A percentile compares a stretch with the other conserved stretches of the same genome.
Conservation (phyloP, 2,888 invertebrate species). For the Folsomia manolachei region DNA sequence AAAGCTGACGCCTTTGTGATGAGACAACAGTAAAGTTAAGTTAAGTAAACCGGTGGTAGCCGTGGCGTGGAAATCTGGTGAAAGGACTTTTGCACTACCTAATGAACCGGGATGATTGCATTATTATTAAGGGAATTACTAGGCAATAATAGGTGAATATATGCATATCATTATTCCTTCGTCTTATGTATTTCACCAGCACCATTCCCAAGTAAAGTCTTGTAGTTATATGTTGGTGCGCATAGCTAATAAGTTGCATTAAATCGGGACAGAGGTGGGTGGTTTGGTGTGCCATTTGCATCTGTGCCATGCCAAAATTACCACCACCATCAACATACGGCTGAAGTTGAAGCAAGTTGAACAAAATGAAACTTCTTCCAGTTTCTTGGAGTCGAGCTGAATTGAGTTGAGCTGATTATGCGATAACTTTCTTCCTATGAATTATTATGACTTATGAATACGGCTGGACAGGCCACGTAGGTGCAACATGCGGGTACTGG, state of each 20-base stretch:
- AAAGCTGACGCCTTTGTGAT: not conserved
- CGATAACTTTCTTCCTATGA: not conserved
- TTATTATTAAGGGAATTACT: not conserved
- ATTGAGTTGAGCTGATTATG: not conserved
- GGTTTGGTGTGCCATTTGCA: too few relatives aligned
- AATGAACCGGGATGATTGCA: constrained; percentile 13
- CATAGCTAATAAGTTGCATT: too few relatives aligned
- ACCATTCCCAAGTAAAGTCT: too few relatives aligned
- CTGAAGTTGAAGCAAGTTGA: not conserved
- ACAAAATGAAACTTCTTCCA: not conserved
- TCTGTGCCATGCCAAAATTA: not conserved
- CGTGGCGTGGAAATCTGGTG: not conserved
- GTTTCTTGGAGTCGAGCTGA: not conserved
- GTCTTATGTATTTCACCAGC: too few relatives aligned
- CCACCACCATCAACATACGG: not conserved
- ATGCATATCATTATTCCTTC: not conserved
- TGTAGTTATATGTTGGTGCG: too few relatives aligned
- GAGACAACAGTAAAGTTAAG: not conserved
- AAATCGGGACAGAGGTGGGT: too few relatives aligned
- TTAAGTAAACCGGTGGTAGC: too few relatives aligned
- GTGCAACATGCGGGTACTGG: constrained; percentile 21
- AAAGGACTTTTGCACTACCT: not conserved
- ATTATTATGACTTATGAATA: not conserved
- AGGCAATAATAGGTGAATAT: not conserved
- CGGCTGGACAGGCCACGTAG: not conserved